Base-by-base conservation (phyloP, 1,140 invertebrate genomes). In the Sycophila sp. region DNA sequence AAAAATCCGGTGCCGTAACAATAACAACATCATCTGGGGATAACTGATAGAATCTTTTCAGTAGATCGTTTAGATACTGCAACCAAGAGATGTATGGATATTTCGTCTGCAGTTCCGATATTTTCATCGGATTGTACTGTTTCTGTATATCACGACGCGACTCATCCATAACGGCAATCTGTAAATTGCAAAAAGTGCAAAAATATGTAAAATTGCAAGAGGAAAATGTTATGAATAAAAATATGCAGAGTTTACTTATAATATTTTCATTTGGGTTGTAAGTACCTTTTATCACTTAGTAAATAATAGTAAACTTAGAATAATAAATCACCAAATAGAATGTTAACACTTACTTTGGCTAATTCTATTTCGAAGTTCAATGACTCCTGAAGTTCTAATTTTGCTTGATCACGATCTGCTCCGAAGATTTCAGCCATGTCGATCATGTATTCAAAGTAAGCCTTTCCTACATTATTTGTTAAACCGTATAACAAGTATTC, bases 321-420 rank as follows among this genome's bases (percentile, higher is more conserved):
- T n/a, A n/a, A n/a, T n/a, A n/a, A n/a, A n/a, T n/a, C n/a, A n/a
- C n/a, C n/a, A n/a, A n/a, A n/a, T n/a, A n/a, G n/a, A 15, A 40
- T 40, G 6, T 42, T 0, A 5, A 42, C 34, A 36, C 42, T 85
- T 78, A 89, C 88, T 71, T 89, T 88, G 6, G 88, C 89, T 8
- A 92, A 77, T 62, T 87, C 77, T 2, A 87, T 87, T 76, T 92
- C 90, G 74, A 92, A 91, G 4, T 88, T 76, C 1, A 92, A 82
- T 4, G 89, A 85, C 53, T 89, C 88, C 13, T 78, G 80, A 80
- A 92, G 81, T 69, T 91, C 87, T 17, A 76, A 59, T 36, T 78
- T 76, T 19, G 88, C 89, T 8, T 24, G 66, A 0, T 56, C 69
- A 58, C 72, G 79, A 68, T 90, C 79, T 49, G 88, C 85, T 32